Base-by-base conservation (phyloP, 2,113 vertebrate species). In the Lichenostomus cassidix region DNA sequence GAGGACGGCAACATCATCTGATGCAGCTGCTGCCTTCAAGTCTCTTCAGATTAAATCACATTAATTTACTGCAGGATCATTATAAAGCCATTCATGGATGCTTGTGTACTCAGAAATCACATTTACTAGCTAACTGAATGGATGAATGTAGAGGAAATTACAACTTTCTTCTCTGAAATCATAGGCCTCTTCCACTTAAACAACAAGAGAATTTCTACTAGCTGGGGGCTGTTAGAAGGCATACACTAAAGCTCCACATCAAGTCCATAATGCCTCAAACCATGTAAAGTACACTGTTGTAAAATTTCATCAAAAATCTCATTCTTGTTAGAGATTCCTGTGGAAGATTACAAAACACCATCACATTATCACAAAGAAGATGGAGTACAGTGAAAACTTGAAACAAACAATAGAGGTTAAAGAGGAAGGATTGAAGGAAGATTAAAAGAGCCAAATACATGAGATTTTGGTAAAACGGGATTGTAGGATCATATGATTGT, bases 1-100 rank as follows among this genome's bases (percentile, higher is more conserved):
- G 59, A 86, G 59, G 56, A 79, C 52, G 73, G 10, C 60, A 90
- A 67, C 58, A 87, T 77, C 65, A 62, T 89, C 80, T 73, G 76
- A 82, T 89, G 90, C 94, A 96, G 95, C 94, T 96, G 95, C 65
- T 95, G 86, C 76, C 94, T 96, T 95, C 76, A 90, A 96, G 49
- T 96, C 83, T 94, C 94, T 96, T 92, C 86, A 96, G 73, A 86
- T 89, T 95, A 96, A 94, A 96, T 96, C 90, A 96, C 92, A 96
- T 97, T 96, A 96, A 96, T 97, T 96, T 97, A 94, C 88, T 83
- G 86, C 93, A 95, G 60, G 25, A 94, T 96, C 96, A 94, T 96
- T 96, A 94, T 79, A 91, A 92, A 95, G 53, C 73, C 94, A 95
- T 96, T 96, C 94, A 95, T n/a, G 80, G 73, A 89, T 95, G 94